A percentile compares a stretch with the other conserved stretches of the same genome.
Conservation (phyloP, 2,888 invertebrate species). For the Synergus itoensis region DNA sequence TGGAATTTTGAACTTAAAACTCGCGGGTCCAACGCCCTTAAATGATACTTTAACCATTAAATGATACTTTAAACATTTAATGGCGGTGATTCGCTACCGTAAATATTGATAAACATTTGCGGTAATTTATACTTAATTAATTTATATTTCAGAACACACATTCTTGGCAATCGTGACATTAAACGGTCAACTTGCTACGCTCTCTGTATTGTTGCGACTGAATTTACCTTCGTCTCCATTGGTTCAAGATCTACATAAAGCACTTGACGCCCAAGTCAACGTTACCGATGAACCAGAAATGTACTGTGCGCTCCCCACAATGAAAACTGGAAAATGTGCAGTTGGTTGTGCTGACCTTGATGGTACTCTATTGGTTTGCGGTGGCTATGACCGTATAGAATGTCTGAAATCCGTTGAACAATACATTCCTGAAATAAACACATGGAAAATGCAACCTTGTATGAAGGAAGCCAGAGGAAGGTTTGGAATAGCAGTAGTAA, state of each 20-base stretch:
- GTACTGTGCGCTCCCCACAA: conserved; percentile 79
- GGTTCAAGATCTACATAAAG: conserved; percentile 57
- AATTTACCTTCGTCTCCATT: conserved; percentile 73
- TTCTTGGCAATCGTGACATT: conserved; percentile 84
- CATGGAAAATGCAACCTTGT: conserved; percentile 84
- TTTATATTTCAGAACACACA: conserved; percentile 78
- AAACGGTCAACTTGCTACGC: conserved; percentile 81
- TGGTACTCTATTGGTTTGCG: conserved; percentile 85
- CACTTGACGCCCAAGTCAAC: conserved; percentile 56
- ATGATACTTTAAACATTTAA: too few relatives aligned
- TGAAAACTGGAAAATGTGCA: too few relatives aligned
- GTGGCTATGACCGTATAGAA: conserved; percentile 91
- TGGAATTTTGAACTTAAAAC: too few relatives aligned
- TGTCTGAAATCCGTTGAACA: conserved; percentile 88
- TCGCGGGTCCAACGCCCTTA: too few relatives aligned
- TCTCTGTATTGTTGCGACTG: conserved; percentile 82
- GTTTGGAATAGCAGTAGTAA: conserved; percentile 86
- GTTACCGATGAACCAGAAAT: conserved; percentile 80
- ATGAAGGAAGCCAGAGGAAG: conserved; percentile 89
- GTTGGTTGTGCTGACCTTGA: too few relatives aligned
- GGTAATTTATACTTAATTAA: too few relatives aligned
- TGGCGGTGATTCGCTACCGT: too few relatives aligned
- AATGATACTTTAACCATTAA: too few relatives aligned
- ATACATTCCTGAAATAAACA: conserved; percentile 85
- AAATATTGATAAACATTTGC: too few relatives aligned